Evolutionary conservation across 2,888 invertebrate genomes (phyloP).

Genomic region (Archips xylosteana): DNA sequence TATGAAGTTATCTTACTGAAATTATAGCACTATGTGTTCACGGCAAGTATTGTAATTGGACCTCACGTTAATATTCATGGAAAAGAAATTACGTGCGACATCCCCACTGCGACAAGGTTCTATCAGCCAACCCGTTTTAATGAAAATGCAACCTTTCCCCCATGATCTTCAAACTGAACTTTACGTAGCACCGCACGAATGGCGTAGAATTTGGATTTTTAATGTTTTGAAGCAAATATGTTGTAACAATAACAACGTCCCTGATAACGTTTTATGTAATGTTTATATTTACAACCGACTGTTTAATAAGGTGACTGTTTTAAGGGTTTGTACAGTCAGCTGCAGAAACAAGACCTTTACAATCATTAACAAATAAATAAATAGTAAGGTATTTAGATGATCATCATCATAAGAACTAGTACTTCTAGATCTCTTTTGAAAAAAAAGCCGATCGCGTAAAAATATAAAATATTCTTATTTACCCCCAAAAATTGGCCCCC

Average conservation of each 20-base stretch:
- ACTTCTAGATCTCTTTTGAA: no score
- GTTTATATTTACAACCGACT: not conserved
- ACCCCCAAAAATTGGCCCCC: no score
- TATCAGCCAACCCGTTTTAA: not conserved
- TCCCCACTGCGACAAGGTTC: not conserved
- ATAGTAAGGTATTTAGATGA: no score
- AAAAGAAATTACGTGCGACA: conserved; percentile 21
- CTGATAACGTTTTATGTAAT: not conserved
- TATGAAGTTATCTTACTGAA: not conserved
- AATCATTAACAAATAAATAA: no score
- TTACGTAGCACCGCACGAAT: not conserved
- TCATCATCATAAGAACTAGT: no score
- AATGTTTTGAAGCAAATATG: not conserved
- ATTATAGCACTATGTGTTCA: not conserved
- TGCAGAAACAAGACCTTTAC: no score
- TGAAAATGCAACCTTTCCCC: not conserved
- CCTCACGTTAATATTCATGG: conserved; percentile 20
- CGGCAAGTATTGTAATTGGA: conserved; percentile 15
- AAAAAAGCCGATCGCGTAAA: no score
- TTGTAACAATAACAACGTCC: not conserved
- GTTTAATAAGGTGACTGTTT: not conserved
- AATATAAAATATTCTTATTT: no score
- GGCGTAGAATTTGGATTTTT: not conserved
- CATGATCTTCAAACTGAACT: not conserved
- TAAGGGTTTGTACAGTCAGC: no score